These are phyloP conservation scores for Poecilobothrus nobilitatus DNA, from an alignment of 2,888 invertebrate species.

Conservation along the genomic window DNA sequence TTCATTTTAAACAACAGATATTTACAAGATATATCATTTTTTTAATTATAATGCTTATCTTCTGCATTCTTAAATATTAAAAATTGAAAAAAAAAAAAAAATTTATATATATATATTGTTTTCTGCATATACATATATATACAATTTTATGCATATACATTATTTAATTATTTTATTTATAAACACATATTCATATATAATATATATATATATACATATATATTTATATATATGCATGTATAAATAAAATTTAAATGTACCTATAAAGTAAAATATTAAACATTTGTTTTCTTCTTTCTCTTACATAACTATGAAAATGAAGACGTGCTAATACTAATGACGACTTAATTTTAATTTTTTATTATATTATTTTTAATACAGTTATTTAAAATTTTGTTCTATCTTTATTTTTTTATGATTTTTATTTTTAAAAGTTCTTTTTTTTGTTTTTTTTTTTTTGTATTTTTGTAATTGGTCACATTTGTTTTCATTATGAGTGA, in stretches of 20 bases:
- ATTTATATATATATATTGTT: no score
- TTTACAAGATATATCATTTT: not conserved
- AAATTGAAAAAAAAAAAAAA: not conserved
- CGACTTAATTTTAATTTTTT: not conserved
- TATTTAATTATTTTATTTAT: not conserved
- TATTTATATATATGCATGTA: not conserved
- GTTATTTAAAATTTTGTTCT: not conserved
- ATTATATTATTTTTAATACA: not conserved
- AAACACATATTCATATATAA: no score
- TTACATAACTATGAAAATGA: not conserved
- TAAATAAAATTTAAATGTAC: not conserved
- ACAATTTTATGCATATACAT: not conserved
- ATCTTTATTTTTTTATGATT: not conserved
- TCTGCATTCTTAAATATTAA: not conserved
- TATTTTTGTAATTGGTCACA: not conserved
- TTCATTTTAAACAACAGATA: slow-evolving; percentile 2
- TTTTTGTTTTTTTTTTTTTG: not conserved
- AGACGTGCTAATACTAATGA: slow-evolving; percentile 1
- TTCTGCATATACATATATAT: slow-evolving; percentile 1
- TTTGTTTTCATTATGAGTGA: not conserved
- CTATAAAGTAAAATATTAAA: not conserved
- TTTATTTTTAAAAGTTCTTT: not conserved
- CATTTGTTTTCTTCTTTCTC: not conserved
- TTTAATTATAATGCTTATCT: not conserved
- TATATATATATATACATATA: not conserved